Evolutionary conservation across 2,888 invertebrate genomes (phyloP).

Genomic region (Apamea epomidion): DNA sequence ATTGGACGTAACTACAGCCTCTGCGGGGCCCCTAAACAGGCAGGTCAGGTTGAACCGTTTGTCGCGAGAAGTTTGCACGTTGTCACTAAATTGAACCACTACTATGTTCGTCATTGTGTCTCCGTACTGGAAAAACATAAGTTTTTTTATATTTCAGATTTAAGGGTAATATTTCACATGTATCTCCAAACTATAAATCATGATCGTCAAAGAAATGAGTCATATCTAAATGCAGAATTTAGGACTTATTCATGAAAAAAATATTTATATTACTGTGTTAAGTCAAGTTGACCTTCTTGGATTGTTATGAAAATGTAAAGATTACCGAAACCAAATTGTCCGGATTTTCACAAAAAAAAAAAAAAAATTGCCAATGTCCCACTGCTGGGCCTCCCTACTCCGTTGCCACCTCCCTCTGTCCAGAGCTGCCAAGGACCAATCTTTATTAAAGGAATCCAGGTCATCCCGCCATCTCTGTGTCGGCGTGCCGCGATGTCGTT

Average conservation of each 20-base stretch:
- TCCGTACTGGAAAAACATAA: constrained; percentile 92
- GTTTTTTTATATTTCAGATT: not conserved
- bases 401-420: too few relatives aligned
- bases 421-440: too few relatives aligned
- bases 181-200: not conserved
- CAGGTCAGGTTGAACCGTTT: constrained; percentile 98
- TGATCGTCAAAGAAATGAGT: not conserved
- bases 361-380: too few relatives aligned
- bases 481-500: too few relatives aligned
- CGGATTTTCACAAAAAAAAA: not conserved
- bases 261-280: not conserved
- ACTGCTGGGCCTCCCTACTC: too few relatives aligned
- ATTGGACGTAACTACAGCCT: constrained; percentile 97
- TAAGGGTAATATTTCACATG: not conserved
- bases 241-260: constrained; percentile 7
- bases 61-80: constrained; percentile 97
- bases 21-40: constrained; percentile 97
- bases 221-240: not conserved
- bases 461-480: too few relatives aligned
- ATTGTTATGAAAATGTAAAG: not conserved
- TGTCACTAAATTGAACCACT: constrained; percentile 98
- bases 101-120: constrained; percentile 98
- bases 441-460: too few relatives aligned
- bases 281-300: not conserved
- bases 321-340: not conserved